Evolutionary conservation across 1,140 invertebrate genomes (phyloP), one percentile per base, ranked within the genome.

Genomic region (Hyles euphorbiae): DNA sequence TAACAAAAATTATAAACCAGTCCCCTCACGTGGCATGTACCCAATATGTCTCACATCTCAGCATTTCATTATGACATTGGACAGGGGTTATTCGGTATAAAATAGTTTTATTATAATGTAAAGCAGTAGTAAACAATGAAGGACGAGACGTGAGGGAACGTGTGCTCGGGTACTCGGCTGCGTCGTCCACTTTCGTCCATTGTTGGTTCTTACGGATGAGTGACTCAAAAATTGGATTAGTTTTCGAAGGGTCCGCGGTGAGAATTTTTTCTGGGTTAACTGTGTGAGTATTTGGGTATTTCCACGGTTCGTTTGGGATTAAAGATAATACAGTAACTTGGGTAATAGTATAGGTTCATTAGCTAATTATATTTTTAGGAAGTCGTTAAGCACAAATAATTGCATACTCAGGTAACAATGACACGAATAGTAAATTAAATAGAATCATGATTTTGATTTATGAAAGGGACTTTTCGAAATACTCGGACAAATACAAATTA

Each of bases 61-160:
- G n/a, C 50, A 22, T 46, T 22, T 34, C 9, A 32, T 64, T 56
- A 44, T 61, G 56, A 60, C 54, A 60, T 46, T 51, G 47, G 44
- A 58, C 50, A 61, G 52, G 44, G 58, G 57, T 53, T 55, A 64
- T 48, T 43, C 32, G 53, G 56, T 59, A 63, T 67, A 67, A 59
- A 58, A 68, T 63, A 56, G 48, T 53, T 57, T 7, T 56, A 69
- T 81, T 81, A 73, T 78, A 60, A 81, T 81, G 78, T 81, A 76
- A 78, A 81, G 54, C 63, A 74, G 68, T 60, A 67, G 70, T 68
- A 75, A 76, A 80, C 75, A 80, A 80, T 70, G 58, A 3, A 54
- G 46, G 53, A 67, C 51, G 61, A 68, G 70, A 74, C 70, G 74
- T 58, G 54, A 54, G 53, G 50, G 54, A 47, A 57, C 60, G 36